phyloP scores from a whole-genome alignment of 2,113 vertebrate genomes.

The Tragelaphus strepsiceros region DNA sequence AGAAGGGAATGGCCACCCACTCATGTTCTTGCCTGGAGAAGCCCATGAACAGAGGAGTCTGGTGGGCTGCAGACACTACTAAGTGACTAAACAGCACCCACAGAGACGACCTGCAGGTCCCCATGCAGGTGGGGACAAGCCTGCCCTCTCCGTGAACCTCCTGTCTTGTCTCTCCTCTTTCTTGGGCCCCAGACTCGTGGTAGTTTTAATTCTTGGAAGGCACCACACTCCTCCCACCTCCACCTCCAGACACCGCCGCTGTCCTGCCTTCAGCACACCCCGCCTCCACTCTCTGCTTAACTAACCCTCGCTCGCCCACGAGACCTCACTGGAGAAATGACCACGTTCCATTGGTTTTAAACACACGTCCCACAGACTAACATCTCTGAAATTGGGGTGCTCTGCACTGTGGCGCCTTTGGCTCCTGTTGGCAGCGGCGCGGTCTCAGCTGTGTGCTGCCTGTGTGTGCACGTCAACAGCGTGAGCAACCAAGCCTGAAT shows the following conservation, averaged over 20 bases:
- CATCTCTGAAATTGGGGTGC: background rate
- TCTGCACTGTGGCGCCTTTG: background rate
- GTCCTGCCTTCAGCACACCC: background rate
- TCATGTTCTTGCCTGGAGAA: background rate
- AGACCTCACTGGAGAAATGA: background rate
- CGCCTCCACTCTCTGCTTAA: background rate
- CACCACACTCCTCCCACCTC: background rate
- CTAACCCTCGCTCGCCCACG: background rate
- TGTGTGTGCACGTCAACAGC: fast-evolving
- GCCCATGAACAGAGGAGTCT: background rate
- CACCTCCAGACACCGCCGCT: fast-evolving
- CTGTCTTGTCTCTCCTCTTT: background rate
- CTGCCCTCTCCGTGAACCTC: background rate
- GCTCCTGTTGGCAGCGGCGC: background rate
- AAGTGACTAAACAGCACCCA: background rate
- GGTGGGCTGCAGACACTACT: background rate
- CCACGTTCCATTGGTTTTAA: background rate
- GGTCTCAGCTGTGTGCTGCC: background rate
- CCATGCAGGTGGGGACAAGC: background rate
- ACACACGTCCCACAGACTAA: background rate
- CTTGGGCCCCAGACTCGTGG: background rate
- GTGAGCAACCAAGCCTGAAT: fast-evolving
- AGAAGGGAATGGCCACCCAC: background rate
- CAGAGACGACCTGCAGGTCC: background rate
- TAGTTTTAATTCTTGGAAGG: background rate